phyloP scores from a whole-genome alignment of 2,888 invertebrate species.

The Physocephala rufipes region DNA sequence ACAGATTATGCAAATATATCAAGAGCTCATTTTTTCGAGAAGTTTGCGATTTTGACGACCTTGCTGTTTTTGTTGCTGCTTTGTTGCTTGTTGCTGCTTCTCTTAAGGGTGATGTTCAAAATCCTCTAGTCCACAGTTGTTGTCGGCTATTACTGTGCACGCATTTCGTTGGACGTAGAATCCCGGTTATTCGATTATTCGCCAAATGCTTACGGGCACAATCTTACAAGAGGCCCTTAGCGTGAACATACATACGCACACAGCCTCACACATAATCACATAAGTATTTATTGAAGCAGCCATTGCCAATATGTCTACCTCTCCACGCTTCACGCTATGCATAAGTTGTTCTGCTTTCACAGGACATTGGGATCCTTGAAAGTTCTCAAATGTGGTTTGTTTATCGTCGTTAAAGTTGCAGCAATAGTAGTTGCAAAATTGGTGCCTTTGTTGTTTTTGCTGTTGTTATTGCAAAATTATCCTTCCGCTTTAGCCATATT shows the following conservation, averaged over 20 bases:
- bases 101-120: conserved; percentile 4
- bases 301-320: no score
- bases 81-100: neutral
- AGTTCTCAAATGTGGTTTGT: conserved; percentile 9
- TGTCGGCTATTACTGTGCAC: neutral
- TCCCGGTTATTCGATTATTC: neutral
- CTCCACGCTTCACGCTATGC: neutral
- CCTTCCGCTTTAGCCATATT: conserved; percentile 32
- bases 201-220: conserved; percentile 7
- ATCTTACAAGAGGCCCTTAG: neutral
- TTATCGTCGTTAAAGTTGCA: conserved; percentile 12
- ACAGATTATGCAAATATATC: no score
- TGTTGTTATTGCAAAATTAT: conserved; percentile 29
- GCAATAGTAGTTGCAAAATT: no score
- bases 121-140: no score
- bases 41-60: no score
- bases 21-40: no score
- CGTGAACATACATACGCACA: neutral
- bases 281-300: neutral
- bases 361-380: conserved; percentile 25
- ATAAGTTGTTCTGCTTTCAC: neutral
- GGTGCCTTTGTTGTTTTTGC: conserved; percentile 27
- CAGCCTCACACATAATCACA: neutral
- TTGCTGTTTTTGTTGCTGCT: no score
- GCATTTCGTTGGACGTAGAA: neutral